Percentiles rank a stretch among this genome's conserved stretches.
These are phyloP conservation scores for Mareca penelope DNA, from an alignment of 2,797 vertebrate species.

Conservation along the genomic window DNA sequence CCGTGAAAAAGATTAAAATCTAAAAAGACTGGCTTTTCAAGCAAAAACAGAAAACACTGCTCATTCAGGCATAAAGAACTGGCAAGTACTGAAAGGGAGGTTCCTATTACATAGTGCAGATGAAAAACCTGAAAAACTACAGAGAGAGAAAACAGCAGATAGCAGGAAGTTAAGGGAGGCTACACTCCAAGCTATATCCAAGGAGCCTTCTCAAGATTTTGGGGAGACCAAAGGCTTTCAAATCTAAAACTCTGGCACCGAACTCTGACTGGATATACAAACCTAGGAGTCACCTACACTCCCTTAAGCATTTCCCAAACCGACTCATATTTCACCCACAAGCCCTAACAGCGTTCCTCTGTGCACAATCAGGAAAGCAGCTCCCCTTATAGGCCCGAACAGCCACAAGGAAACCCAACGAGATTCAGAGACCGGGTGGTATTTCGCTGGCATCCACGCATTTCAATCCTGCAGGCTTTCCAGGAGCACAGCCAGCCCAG, in stretches of 20 bases:
- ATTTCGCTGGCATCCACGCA: background rate
- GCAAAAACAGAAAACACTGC: background rate
- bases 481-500: background rate
- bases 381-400: background rate
- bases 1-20: slow-evolving; percentile 29
- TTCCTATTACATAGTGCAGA: background rate
- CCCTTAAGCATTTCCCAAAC: background rate
- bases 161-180: background rate
- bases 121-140: background rate
- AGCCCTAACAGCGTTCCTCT: background rate
- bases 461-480: background rate
- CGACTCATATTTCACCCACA: background rate
- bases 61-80: background rate
- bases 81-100: background rate
- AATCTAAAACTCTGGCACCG: background rate
- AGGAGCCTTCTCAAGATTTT: background rate
- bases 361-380: background rate
- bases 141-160: background rate
- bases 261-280: background rate
- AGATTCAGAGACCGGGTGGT: background rate
- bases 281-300: background rate
- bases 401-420: background rate
- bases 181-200: background rate
- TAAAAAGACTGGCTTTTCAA: background rate
- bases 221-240: background rate